phyloP scores from a whole-genome alignment of 2,797 vertebrate genomes.

The Xiphophorus birchmanni region DNA sequence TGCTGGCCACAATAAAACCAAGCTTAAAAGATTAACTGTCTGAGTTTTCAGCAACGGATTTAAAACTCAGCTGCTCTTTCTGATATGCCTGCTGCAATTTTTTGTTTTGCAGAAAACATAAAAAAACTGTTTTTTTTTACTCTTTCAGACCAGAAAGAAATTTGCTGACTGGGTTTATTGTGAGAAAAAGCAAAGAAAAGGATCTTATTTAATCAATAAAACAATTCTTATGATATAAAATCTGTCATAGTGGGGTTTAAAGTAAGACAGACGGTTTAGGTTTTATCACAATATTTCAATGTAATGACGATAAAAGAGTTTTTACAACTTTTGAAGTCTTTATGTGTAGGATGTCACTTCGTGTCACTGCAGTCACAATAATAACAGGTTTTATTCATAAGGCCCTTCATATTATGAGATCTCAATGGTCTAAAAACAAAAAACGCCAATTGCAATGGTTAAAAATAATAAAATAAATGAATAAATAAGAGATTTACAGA shows the following conservation, averaged over 20 bases:
- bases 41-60: neutral
- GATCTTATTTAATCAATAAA: neutral
- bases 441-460: no score
- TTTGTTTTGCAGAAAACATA: neutral
- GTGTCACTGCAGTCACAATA: no score
- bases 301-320: neutral
- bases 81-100: neutral
- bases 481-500: no score
- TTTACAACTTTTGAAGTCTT: no score
- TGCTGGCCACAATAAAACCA: neutral
- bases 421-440: no score
- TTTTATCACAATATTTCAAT: neutral
- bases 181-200: neutral
- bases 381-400: no score
- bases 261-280: no score
- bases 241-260: neutral
- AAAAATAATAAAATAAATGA: no score
- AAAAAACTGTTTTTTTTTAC: neutral
- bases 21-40: neutral
- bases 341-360: no score
- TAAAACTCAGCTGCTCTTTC: neutral
- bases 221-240: neutral
- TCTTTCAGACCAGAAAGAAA: neutral
- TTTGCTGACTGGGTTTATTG: neutral
- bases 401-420: no score